Percentiles rank a stretch among this genome's conserved stretches.
These are phyloP conservation scores for Drosophila demipolita DNA, from an alignment of 2,888 invertebrate genomes.

Conservation along the genomic window DNA sequence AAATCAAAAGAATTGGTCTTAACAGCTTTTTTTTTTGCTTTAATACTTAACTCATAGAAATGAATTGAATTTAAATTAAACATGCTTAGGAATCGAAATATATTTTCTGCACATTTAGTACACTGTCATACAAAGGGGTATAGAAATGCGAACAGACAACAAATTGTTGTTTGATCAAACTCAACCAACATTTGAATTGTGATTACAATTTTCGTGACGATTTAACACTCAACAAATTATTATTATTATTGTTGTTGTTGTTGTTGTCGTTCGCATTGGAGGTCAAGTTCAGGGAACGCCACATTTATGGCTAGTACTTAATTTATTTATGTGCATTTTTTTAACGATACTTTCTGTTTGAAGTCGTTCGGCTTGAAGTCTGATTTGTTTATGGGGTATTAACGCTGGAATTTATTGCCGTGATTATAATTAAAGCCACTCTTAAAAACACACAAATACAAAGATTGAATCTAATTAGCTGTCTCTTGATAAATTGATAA, in stretches of 20 bases:
- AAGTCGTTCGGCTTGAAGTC: slow-evolving; percentile 3
- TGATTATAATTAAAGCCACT: slow-evolving; percentile 22
- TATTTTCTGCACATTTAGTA: not conserved
- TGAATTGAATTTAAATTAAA: not conserved
- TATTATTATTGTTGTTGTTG: slow-evolving; percentile 1
- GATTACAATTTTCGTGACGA: slow-evolving; percentile 29
- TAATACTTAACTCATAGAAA: not conserved
- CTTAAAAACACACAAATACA: slow-evolving; percentile 3
- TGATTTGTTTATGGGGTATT: slow-evolving; percentile 1
- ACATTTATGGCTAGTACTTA: slow-evolving; percentile 21
- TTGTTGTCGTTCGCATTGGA: slow-evolving; percentile 36
- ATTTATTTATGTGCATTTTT: not conserved
- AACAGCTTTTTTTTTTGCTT: not conserved
- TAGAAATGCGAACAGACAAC: not conserved
- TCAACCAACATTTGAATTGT: not conserved
- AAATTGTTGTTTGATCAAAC: slow-evolving; percentile 21
- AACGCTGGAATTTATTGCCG: not conserved
- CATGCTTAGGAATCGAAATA: not conserved
- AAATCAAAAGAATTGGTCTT: not conserved
- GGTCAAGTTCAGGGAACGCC: slow-evolving; percentile 79
- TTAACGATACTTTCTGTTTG: not conserved
- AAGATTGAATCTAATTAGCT: not conserved
- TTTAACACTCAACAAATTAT: slow-evolving; percentile 17
- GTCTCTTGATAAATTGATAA: not conserved
- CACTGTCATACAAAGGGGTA: not conserved